Evolutionary conservation across 2,797 vertebrate genomes (phyloP).

Genomic region (Clamator glandarius): DNA sequence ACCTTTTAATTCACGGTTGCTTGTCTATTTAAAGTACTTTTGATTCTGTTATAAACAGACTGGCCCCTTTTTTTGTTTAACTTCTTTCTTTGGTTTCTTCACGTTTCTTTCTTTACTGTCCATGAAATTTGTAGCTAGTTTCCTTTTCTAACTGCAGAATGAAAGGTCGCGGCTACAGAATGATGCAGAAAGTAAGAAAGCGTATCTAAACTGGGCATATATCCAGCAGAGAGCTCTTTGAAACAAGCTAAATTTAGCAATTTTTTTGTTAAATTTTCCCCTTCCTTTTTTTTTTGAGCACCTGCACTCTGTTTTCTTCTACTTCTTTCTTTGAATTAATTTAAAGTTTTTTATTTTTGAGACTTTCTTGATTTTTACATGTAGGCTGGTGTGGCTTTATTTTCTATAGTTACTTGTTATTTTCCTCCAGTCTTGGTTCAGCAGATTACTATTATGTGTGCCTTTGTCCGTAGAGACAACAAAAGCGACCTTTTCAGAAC

Average conservation of each 20-base stretch:
- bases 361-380: background rate
- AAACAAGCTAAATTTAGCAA: slow-evolving; percentile 44
- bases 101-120: slow-evolving; percentile 63
- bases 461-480: slow-evolving; percentile 24
- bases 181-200: slow-evolving; percentile 63
- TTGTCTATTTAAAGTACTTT: slow-evolving; percentile 78
- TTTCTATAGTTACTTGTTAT: background rate
- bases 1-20: slow-evolving; percentile 81
- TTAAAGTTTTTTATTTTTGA: background rate
- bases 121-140: slow-evolving; percentile 75
- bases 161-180: slow-evolving; percentile 68
- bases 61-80: slow-evolving; percentile 74
- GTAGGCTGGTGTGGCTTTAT: background rate
- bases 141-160: slow-evolving; percentile 70
- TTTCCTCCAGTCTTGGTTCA: background rate
- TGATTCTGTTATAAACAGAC: slow-evolving; percentile 78
- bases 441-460: slow-evolving; percentile 5
- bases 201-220: slow-evolving; percentile 6
- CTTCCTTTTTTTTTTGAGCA: background rate
- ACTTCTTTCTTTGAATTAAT: background rate
- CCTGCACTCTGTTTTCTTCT: background rate
- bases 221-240: slow-evolving; percentile 47
- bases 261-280: background rate
- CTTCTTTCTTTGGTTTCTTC: slow-evolving; percentile 66
- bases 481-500: slow-evolving; percentile 47